A percentile compares a stretch with the other conserved stretches of the same genome.
Evolutionary conservation across 1,140 invertebrate species (phyloP).

Genomic region (Pogonus chalceus): DNA sequence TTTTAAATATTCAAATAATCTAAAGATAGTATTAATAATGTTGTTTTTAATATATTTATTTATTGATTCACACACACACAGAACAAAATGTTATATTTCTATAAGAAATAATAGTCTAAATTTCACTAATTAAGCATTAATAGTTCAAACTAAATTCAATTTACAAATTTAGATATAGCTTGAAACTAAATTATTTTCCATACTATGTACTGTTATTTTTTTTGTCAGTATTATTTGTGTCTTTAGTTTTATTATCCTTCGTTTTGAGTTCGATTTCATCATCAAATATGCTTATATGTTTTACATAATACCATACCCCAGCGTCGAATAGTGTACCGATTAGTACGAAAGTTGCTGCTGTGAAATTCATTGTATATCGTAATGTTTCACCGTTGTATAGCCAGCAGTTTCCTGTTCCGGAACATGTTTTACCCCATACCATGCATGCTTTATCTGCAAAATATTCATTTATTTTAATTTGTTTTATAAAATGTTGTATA

Average conservation of each 20-base stretch:
- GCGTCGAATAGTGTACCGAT: conserved; percentile 54
- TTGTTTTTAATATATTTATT: too few species aligned
- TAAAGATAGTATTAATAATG: too few species aligned
- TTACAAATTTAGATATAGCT: too few species aligned
- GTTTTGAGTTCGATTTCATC: conserved; percentile 46
- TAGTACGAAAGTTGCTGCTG: conserved; percentile 50
- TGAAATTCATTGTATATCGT: conserved; percentile 56
- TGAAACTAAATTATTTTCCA: too few species aligned
- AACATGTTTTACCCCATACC: conserved; percentile 65
- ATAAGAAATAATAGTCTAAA: too few species aligned
- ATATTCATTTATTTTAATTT: conserved; percentile 13
- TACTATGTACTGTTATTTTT: too few species aligned
- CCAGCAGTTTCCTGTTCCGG: conserved; percentile 63
- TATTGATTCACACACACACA: too few species aligned
- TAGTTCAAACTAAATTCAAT: too few species aligned
- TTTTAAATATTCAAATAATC: too few species aligned
- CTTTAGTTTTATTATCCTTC: conserved; percentile 30
- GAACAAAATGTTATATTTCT: too few species aligned
- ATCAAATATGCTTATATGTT: conserved; percentile 60
- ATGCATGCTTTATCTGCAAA: conserved; percentile 52
- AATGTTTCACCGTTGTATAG: conserved; percentile 54
- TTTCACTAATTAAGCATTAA: too few species aligned
- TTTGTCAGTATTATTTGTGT: too few species aligned
- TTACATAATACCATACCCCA: conserved; percentile 57
- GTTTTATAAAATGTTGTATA: not conserved